Base-by-base conservation (phyloP, 2,113 vertebrate genomes). In the Brachirus orientalis region DNA sequence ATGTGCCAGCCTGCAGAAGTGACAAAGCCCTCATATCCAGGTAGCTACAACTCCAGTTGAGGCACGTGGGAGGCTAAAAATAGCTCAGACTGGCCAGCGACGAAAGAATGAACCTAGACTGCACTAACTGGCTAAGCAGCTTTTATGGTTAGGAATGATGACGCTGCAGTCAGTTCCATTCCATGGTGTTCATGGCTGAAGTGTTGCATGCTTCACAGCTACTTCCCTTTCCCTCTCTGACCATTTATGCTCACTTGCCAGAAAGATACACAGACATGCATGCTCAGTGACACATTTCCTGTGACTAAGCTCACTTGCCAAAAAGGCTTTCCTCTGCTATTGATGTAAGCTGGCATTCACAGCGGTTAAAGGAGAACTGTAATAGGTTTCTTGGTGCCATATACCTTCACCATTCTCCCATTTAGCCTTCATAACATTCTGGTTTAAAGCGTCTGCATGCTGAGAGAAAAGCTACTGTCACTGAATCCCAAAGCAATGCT, bases 131-230 rank as follows among this genome's bases (percentile, higher is more conserved):
- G 85, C 84, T 82, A 82, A 88, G 80, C 62, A 56, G 86, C 82
- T 89, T 91, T 89, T 88, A 85, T 84, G 82, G 78, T 70, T 80
- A 78, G 81, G 68, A 89, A 89, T 86, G 86, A 88, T 90, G 89
- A 90, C 75, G 58, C 75, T 74, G 88, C 87, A 87, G 80, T 84
- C 75, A 74, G 79, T 84, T 82, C 79, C 54, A 63, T 38, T 54
- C 75, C 50, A 73, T 53, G 28, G 62, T 35, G 61, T 72, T 81
- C 69, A 58, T 59, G 54, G 77, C 62, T 76, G 70, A 82, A 19
- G 69, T 75, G 65, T 68, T 72, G 56, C 46, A 50, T 71, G 77
- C 64, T 64, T 63, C 66, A 55, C 58, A 18, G 65, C 53, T 9
- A 28, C 40, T 33, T 63, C 44, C 35, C 44, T 64, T 35, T 48